phyloP scores from a whole-genome alignment of 2,113 vertebrate genomes.

The Zosterops pallidus region DNA sequence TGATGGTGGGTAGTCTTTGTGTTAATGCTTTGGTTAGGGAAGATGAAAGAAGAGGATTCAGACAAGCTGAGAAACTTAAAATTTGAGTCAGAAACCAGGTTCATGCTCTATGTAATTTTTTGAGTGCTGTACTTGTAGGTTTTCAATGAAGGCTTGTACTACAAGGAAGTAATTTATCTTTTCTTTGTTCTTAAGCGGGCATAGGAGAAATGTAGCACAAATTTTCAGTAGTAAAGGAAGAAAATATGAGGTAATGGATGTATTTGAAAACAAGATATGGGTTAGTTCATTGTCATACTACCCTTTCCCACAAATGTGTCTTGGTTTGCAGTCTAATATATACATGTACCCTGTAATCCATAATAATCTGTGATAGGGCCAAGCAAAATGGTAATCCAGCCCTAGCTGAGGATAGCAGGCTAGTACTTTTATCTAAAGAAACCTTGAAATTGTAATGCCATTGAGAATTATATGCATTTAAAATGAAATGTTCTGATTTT shows the following conservation, averaged over 20 bases:
- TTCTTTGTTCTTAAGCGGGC: background rate
- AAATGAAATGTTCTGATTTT: background rate
- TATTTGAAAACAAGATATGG: background rate
- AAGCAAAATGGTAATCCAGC: background rate
- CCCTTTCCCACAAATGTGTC: background rate
- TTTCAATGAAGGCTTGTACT: background rate
- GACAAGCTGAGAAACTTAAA: background rate
- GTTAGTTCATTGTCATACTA: background rate
- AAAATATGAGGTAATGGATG: background rate
- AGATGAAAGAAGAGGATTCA: background rate
- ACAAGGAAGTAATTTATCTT: background rate
- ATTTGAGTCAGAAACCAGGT: background rate
- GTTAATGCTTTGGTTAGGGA: background rate
- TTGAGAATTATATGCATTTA: background rate
- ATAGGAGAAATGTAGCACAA: background rate
- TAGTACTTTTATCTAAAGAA: background rate
- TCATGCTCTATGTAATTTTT: background rate
- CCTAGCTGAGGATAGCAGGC: background rate
- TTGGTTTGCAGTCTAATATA: background rate
- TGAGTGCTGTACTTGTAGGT: background rate
- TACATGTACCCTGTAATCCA: background rate
- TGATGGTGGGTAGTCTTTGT: background rate
- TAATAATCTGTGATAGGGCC: background rate
- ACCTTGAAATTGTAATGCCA: background rate
- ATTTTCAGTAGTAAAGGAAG: background rate